These are phyloP conservation scores for Megamerina dolium DNA, from an alignment of 2,888 invertebrate genomes.

Conservation along the genomic window DNA sequence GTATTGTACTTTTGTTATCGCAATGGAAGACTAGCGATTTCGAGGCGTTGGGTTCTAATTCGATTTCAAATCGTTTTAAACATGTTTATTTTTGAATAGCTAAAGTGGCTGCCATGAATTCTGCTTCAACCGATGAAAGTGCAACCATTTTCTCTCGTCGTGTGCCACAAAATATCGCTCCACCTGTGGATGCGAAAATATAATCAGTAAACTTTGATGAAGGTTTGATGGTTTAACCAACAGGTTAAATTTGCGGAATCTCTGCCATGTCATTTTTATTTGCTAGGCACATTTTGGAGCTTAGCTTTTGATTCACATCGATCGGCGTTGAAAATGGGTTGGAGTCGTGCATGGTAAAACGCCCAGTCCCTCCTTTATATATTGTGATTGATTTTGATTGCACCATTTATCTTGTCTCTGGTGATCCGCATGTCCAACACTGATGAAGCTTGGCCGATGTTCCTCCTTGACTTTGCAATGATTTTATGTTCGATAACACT, in stretches of 20 bases:
- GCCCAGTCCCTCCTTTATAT: too few species aligned
- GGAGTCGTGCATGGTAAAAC: constrained; percentile 14
- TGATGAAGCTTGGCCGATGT: constrained; percentile 7
- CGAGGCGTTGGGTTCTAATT: constrained; percentile 5
- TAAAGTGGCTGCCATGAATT: constrained; percentile 8
- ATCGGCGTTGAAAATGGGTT: constrained; percentile 10
- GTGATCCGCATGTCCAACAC: constrained; percentile 8
- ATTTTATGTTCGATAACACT: too few species aligned
- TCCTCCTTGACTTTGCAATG: too few species aligned
- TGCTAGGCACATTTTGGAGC: constrained; percentile 15
- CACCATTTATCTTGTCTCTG: constrained; percentile 5
- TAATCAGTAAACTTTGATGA: constrained; percentile 9
- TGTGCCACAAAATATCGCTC: constrained; percentile 6
- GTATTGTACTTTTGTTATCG: constrained; percentile 8
- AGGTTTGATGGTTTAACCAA: too few species aligned
- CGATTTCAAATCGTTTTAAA: constrained; percentile 9
- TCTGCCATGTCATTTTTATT: constrained; percentile 5
- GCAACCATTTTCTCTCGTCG: constrained; percentile 5
- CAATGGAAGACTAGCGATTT: neutral
- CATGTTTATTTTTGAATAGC: constrained; percentile 17
- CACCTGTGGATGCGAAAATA: constrained; percentile 5
- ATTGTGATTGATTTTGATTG: constrained; percentile 18
- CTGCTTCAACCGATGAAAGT: constrained; percentile 7
- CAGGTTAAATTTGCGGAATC: constrained; percentile 16
- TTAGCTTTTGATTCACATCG: constrained; percentile 12